phyloP scores from a whole-genome alignment of 2,888 invertebrate genomes.

The Serripes groenlandicus region DNA sequence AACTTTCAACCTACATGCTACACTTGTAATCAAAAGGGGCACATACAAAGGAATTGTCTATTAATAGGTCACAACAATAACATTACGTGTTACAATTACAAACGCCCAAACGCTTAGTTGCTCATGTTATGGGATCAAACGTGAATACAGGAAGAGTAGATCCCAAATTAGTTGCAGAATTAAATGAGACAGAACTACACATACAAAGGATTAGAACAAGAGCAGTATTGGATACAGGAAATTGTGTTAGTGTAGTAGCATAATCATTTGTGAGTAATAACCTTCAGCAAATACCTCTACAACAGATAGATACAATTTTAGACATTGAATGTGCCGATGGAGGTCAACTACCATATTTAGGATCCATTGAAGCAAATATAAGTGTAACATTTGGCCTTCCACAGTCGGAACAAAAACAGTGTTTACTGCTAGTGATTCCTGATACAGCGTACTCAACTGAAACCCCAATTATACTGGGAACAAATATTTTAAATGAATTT shows the following conservation, averaged over 20 bases:
- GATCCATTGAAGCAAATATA: background rate
- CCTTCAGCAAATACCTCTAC: background rate
- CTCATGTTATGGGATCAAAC: conserved; percentile 16
- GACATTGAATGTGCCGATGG: no score
- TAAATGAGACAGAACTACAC: no score
- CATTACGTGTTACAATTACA: background rate
- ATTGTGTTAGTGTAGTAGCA: background rate
- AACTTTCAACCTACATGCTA: conserved; percentile 11
- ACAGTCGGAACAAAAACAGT: background rate
- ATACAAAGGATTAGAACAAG: no score
- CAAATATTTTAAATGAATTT: no score
- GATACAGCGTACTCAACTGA: background rate
- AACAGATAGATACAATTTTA: background rate
- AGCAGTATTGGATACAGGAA: background rate
- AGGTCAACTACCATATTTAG: background rate
- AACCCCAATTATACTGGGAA: no score
- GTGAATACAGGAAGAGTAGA: background rate
- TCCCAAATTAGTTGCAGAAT: background rate
- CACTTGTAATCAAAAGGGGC: conserved; percentile 18
- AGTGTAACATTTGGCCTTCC: background rate
- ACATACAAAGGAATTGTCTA: conserved; percentile 23
- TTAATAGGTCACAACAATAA: background rate
- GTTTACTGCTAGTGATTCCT: background rate
- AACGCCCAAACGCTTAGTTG: conserved; percentile 13
- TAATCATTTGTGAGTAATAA: background rate